Evolutionary conservation across 1,140 invertebrate genomes (phyloP).

Genomic region (Aphelinus certus): DNA sequence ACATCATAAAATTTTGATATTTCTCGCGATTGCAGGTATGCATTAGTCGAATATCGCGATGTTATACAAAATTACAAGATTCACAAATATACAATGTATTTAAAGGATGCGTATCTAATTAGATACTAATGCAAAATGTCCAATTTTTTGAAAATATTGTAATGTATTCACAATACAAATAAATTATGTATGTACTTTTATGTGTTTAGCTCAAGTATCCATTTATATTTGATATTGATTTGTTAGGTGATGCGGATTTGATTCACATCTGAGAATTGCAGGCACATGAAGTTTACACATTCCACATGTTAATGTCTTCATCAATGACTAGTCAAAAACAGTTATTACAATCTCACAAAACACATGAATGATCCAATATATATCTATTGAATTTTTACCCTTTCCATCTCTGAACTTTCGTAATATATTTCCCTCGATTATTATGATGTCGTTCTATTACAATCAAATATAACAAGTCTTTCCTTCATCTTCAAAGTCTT

Average conservation of each 20-base stretch:
- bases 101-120: neutral
- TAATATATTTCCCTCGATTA: neutral
- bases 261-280: conserved; percentile 37
- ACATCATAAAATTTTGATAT: conserved; percentile 11
- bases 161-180: neutral
- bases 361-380: neutral
- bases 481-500: neutral
- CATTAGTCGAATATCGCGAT: neutral
- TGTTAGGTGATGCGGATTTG: neutral
- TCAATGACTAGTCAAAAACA: conserved; percentile 62
- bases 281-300: conserved; percentile 31
- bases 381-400: conserved; percentile 1
- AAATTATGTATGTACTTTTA: neutral
- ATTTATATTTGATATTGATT: conserved; percentile 3
- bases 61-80: neutral
- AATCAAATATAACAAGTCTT: conserved; percentile 5
- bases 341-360: conserved; percentile 43
- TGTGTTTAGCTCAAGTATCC: neutral
- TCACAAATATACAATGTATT: too few relatives aligned
- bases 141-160: neutral
- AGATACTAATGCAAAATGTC: conserved; percentile 3
- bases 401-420: neutral
- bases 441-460: neutral
- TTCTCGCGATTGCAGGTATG: neutral
- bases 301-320: conserved; percentile 27